Evolutionary conservation across 2,888 invertebrate species (phyloP), one percentile per base, ranked within the genome.

Genomic region (Rotaria magnacalcarata): DNA sequence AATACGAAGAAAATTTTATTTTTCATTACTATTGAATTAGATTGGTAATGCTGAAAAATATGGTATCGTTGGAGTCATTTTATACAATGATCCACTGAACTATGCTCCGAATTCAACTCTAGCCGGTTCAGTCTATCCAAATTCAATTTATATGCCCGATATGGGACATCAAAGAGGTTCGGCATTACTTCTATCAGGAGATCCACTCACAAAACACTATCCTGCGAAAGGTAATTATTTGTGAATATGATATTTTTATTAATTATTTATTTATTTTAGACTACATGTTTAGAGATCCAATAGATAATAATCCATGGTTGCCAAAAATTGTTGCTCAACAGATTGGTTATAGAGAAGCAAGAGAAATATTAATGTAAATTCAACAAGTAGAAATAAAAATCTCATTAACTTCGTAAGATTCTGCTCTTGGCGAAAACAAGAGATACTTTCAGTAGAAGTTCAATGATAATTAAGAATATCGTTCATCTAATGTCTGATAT

Each of bases 141-240:
- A 88, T 14, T 90, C 90, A 21, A 90, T 91, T 89, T 92, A 91
- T 91, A 89, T 92, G 89, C 92, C 92, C 0, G 89, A 90, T 1
- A 89, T 90, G 60, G 92, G 91, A 14, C 91, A 92, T 7, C 92
- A 92, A 88, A 88, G 92, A 56, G 92, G 92, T n/a, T 90, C 91
- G 14, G 88, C 91, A 85, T 90, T 88, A 74, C 87, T 88, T 5
- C 88, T 88, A 7, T 88, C 89, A 85, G 93, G 93, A 5, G 93
- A 93, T 88, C 92, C 92, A 24, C 89, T 92, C 4, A 92, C 92
- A 4, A 92, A 92, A 1, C 90, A 91, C 7, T 92, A 92, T 88
- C 93, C 93, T 5, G 89, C 92, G 19, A 91, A 90, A 86, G 88
- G 80, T 80, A 11, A 11, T 43, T 5, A 80, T 14, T 6, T 80